Percentiles rank a stretch among this genome's conserved stretches.
phyloP scores from a whole-genome alignment of 2,888 invertebrate genomes.

The Eudemis profundana region DNA sequence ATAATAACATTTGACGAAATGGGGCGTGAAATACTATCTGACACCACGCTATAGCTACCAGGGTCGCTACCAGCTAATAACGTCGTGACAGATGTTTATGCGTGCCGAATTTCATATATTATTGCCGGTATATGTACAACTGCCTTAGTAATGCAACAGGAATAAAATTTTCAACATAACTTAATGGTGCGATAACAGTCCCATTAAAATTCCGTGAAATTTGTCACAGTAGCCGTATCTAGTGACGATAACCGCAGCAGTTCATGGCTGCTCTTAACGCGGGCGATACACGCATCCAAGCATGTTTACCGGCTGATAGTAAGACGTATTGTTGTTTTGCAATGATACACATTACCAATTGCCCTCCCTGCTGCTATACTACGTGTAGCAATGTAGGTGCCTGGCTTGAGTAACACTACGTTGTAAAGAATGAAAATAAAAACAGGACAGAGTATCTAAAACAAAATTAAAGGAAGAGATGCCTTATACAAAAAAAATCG shows the following conservation, averaged over 20 bases:
- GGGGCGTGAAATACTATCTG: too few relatives aligned
- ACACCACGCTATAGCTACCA: too few relatives aligned
- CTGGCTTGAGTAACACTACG: too few relatives aligned
- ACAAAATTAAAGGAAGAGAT: too few relatives aligned
- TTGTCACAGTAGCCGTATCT: slow-evolving; percentile 9
- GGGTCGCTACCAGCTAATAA: too few relatives aligned
- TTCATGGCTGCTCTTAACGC: slow-evolving; percentile 12
- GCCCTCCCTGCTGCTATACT: not conserved
- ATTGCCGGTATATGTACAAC: too few relatives aligned
- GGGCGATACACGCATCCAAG: not conserved
- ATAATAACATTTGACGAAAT: too few relatives aligned
- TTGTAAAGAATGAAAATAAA: too few relatives aligned
- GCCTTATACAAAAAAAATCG: too few relatives aligned
- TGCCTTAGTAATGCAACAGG: not conserved
- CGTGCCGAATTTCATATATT: too few relatives aligned
- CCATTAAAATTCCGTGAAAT: slow-evolving; percentile 6
- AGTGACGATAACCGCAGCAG: slow-evolving; percentile 11
- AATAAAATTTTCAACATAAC: not conserved
- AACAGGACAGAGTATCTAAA: too few relatives aligned
- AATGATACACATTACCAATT: not conserved
- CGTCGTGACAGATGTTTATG: too few relatives aligned
- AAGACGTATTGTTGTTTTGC: slow-evolving; percentile 13
- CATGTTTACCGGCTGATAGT: slow-evolving; percentile 21
- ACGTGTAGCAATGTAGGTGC: not conserved
- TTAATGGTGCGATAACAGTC: not conserved